Evolutionary conservation across 2,113 vertebrate genomes (phyloP).

Genomic region (Chitala chitala): DNA sequence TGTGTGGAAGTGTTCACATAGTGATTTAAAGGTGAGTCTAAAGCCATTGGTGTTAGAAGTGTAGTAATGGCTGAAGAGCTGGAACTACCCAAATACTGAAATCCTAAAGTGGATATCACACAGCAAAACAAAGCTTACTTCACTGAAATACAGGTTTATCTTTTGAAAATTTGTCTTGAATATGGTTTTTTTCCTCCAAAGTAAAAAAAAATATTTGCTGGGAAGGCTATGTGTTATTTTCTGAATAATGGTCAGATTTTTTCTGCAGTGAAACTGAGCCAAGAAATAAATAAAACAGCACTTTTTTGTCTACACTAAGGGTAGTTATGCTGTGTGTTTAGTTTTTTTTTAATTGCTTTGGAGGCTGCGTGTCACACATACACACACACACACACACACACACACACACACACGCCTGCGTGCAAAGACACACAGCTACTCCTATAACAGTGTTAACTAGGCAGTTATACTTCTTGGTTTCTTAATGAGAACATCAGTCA

Average conservation of each 20-base stretch:
- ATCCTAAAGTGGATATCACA: neutral
- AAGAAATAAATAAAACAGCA: neutral
- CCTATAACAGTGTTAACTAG: neutral
- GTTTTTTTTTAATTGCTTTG: neutral
- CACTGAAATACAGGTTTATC: neutral
- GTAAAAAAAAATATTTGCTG: neutral
- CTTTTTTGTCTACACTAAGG: neutral
- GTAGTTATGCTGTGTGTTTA: neutral
- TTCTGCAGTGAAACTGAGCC: neutral
- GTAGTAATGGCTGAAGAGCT: neutral
- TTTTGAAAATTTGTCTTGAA: neutral
- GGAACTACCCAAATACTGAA: neutral
- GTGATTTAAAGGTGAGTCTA: neutral
- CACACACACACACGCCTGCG: constrained; percentile 41
- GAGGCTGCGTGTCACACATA: neutral
- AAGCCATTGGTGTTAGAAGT: too few relatives aligned
- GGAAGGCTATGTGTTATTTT: neutral
- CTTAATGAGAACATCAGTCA: constrained; percentile 22
- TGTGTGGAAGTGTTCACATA: neutral
- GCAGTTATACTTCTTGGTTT: constrained; percentile 14
- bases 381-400: constrained; percentile 25
- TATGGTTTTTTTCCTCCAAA: too few relatives aligned
- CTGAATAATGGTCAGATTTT: neutral
- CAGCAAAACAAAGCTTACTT: neutral
- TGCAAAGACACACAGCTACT: neutral